Evolutionary conservation across 1,140 invertebrate species (phyloP).

Genomic region (Drosophila insularis): DNA sequence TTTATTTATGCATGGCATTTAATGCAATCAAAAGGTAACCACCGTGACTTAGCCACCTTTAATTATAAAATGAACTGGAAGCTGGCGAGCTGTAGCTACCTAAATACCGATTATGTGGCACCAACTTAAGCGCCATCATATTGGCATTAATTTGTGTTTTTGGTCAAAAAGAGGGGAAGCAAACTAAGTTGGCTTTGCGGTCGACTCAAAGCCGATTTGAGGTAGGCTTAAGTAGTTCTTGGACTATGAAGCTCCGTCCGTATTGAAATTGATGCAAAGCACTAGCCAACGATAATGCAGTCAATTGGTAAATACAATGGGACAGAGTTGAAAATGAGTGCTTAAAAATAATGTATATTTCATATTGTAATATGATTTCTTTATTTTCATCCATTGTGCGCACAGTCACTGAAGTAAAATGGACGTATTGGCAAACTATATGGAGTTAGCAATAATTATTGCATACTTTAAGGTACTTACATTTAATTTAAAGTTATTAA

Average conservation of each 20-base stretch:
- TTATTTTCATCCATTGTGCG: not conserved
- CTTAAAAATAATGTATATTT: not conserved
- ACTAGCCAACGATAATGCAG: not conserved
- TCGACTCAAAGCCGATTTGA: slow-evolving; percentile 2
- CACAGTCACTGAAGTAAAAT: not conserved
- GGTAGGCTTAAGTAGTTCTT: slow-evolving; percentile 7
- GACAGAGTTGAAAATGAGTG: not conserved
- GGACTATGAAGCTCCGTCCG: not conserved
- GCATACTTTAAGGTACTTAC: slow-evolving; percentile 71
- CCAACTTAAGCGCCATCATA: slow-evolving; percentile 34
- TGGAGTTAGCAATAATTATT: slow-evolving; percentile 67
- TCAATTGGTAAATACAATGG: not conserved
- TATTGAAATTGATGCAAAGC: not conserved
- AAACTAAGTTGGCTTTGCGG: slow-evolving; percentile 45
- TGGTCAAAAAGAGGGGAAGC: slow-evolving; percentile 15
- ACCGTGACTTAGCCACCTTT: slow-evolving; percentile 38
- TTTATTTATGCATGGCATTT: slow-evolving; percentile 76
- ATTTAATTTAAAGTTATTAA: slow-evolving; percentile 77
- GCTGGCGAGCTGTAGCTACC: slow-evolving; percentile 15
- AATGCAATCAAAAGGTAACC: slow-evolving; percentile 69
- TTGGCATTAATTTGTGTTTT: slow-evolving; percentile 64
- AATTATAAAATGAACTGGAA: slow-evolving; percentile 67
- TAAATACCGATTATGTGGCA: slow-evolving; percentile 60
- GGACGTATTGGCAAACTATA: slow-evolving; percentile 21
- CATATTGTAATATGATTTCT: too few relatives aligned